Percentiles rank a stretch among this genome's conserved stretches.
Conservation (phyloP, 2,113 vertebrate species). For the Rhinopomastus cyanomelas region DNA sequence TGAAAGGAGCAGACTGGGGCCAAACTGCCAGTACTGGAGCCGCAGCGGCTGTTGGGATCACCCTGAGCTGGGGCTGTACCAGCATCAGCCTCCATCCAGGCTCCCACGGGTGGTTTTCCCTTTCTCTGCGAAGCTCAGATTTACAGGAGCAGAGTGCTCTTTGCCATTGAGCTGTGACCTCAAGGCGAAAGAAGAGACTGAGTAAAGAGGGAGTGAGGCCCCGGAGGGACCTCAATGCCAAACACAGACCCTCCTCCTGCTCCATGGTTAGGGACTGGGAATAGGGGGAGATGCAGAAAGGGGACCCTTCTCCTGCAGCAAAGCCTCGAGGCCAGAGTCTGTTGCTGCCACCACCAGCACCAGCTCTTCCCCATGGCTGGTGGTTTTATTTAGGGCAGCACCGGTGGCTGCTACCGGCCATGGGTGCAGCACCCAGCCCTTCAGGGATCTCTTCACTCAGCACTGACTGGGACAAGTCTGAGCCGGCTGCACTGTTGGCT, state of each 20-base stretch:
- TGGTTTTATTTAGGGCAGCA: neutral
- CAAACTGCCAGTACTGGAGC: neutral
- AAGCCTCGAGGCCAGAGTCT: neutral
- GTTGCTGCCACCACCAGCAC: accelerated
- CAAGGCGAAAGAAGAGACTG: neutral
- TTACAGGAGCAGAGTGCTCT: neutral
- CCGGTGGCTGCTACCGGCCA: accelerated
- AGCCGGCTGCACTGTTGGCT: accelerated
- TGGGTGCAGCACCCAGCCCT: accelerated
- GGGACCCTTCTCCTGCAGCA: neutral
- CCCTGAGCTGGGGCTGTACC: neutral
- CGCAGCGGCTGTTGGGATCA: neutral
- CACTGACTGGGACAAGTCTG: accelerated
- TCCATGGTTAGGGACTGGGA: neutral
- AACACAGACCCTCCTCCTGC: neutral
- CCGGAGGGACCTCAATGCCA: accelerated
- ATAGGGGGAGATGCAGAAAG: accelerated
- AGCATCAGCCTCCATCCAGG: neutral
- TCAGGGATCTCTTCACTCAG: neutral
- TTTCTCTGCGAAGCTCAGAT: neutral
- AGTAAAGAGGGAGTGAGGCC: neutral
- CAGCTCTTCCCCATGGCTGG: accelerated
- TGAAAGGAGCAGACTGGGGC: neutral
- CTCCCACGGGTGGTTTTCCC: neutral
- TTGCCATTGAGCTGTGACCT: neutral